Evolutionary conservation across 1,140 invertebrate species (phyloP).

Genomic region (Orchestia grillus): DNA sequence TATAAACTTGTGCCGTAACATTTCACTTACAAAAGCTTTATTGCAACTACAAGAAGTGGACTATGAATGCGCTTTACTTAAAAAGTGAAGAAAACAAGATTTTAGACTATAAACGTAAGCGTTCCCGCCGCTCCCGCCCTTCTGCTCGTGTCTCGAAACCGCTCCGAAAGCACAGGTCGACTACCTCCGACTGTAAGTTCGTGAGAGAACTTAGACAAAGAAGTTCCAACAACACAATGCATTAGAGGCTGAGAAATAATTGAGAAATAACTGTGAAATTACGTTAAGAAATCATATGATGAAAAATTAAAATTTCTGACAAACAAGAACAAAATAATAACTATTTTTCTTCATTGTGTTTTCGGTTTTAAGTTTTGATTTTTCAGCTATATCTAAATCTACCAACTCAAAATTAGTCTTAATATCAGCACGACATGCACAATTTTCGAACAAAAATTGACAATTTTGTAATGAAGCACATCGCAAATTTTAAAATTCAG

Average conservation of each 20-base stretch:
- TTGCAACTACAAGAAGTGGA: background rate
- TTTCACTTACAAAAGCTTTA: slow-evolving; percentile 18
- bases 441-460: background rate
- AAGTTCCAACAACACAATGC: background rate
- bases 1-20: background rate
- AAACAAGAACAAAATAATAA: background rate
- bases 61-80: background rate
- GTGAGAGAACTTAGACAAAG: background rate
- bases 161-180: background rate
- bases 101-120: background rate
- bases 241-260: background rate
- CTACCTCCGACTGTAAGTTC: background rate
- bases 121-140: background rate
- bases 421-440: background rate
- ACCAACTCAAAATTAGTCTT: background rate
- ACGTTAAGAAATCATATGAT: background rate
- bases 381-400: background rate
- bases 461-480: background rate
- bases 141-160: background rate
- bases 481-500: background rate
- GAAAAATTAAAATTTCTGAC: background rate
- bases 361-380: background rate
- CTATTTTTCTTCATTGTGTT: background rate
- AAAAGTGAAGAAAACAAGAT: background rate
- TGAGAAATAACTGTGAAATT: background rate